Conservation (phyloP, 2,113 vertebrate species). For the Lepus europaeus region DNA sequence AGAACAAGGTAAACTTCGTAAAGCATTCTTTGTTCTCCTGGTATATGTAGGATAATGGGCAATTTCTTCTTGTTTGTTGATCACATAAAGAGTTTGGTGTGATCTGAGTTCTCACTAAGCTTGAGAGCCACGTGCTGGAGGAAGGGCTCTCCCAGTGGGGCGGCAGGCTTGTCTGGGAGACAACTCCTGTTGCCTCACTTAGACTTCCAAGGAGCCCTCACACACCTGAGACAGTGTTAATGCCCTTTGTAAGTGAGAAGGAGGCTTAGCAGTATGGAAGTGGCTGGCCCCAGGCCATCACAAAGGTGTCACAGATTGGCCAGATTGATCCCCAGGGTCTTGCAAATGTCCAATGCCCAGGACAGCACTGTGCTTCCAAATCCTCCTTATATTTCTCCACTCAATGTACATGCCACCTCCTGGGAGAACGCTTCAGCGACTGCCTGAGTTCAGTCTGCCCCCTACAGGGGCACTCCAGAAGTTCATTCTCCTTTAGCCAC, state of each 20-base stretch:
- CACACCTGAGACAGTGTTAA: background rate
- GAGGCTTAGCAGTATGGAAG: background rate
- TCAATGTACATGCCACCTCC: background rate
- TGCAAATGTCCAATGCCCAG: background rate
- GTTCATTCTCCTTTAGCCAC: background rate
- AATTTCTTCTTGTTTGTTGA: constrained; percentile 86
- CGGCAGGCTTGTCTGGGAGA: background rate
- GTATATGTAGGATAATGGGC: constrained; percentile 76
- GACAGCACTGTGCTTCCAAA: background rate
- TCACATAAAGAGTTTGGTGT: constrained; percentile 77
- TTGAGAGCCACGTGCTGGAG: constrained; percentile 46
- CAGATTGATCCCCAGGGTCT: background rate
- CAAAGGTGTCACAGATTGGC: background rate
- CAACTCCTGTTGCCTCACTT: background rate
- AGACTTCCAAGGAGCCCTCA: background rate
- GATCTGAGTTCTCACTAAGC: constrained; percentile 47
- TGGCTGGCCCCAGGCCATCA: fast-evolving
- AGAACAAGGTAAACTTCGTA: constrained; percentile 86
- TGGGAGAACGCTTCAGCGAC: background rate
- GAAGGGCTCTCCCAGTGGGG: background rate
- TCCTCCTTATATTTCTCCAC: background rate
- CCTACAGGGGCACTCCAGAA: background rate
- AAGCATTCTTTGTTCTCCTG: constrained; percentile 85
- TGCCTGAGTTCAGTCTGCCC: background rate
- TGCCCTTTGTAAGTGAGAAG: background rate